Percentiles rank a stretch among this genome's conserved stretches.
These are phyloP conservation scores for Denticeps clupeoides DNA, from an alignment of 2,797 vertebrate genomes.

Conservation along the genomic window DNA sequence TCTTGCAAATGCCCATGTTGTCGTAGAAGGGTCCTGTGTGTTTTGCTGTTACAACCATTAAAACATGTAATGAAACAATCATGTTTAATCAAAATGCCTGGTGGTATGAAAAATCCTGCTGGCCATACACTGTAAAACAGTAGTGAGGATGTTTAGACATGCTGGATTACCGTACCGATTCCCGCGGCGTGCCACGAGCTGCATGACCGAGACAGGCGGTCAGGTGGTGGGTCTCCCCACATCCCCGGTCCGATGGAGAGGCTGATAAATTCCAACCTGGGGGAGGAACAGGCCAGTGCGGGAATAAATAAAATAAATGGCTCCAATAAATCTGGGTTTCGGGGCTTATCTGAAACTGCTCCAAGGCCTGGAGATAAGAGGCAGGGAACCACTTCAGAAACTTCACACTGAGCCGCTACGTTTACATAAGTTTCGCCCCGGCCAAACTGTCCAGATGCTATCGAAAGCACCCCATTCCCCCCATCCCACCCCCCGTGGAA, in stretches of 20 bases:
- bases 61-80: too few relatives aligned
- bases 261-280: constrained; percentile 52
- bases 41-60: too few relatives aligned
- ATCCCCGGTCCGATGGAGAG: constrained; percentile 50
- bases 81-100: too few relatives aligned
- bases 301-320: constrained; percentile 53
- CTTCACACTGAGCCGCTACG: constrained; percentile 33
- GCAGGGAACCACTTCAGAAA: constrained; percentile 29
- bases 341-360: constrained; percentile 37
- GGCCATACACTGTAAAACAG: too few relatives aligned
- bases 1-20: too few relatives aligned
- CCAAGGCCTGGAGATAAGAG: constrained; percentile 45
- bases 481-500: constrained; percentile 10
- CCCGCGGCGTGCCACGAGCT: too few relatives aligned
- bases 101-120: too few relatives aligned
- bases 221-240: constrained; percentile 52
- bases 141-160: too few relatives aligned
- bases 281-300: constrained; percentile 24
- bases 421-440: constrained; percentile 38
- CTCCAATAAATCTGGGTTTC: constrained; percentile 40
- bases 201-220: constrained; percentile 27
- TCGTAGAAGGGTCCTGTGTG: too few relatives aligned
- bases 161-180: too few relatives aligned
- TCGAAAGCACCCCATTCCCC: constrained; percentile 18
- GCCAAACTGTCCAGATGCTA: constrained; percentile 24